These are phyloP conservation scores for Cranoglanis bouderius DNA, from an alignment of 2,113 vertebrate species.

Conservation along the genomic window DNA sequence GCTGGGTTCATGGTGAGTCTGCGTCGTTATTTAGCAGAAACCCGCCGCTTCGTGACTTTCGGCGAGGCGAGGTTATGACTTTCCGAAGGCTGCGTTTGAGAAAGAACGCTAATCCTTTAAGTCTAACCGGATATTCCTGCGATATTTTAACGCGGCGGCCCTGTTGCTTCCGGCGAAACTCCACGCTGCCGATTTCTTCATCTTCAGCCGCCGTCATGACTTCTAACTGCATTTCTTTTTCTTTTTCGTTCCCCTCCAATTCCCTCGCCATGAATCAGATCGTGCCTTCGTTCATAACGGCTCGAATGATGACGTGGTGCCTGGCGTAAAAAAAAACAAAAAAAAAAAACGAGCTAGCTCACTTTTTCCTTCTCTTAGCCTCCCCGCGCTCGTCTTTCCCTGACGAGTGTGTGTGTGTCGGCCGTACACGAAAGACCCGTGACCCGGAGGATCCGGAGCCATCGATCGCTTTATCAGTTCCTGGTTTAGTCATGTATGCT, in stretches of 20 bases:
- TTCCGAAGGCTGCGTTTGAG: constrained; percentile 53
- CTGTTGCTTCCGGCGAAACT: constrained; percentile 4
- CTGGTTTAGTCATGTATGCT: background rate
- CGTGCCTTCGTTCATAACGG: background rate
- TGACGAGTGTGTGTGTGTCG: background rate
- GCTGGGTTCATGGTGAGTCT: background rate
- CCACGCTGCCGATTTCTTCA: background rate
- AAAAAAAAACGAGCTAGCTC: background rate
- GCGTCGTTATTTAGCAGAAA: background rate
- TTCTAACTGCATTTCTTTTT: background rate
- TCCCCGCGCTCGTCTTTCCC: too few relatives aligned
- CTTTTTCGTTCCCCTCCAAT: background rate
- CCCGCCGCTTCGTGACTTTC: background rate
- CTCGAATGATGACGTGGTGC: background rate
- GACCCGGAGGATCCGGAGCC: background rate
- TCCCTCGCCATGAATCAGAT: background rate
- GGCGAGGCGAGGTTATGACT: constrained; percentile 33
- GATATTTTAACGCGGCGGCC: constrained; percentile 49
- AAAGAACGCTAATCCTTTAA: constrained; percentile 65
- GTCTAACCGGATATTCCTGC: constrained; percentile 67
- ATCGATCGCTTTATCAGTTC: background rate
- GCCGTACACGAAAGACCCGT: background rate
- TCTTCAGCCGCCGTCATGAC: background rate
- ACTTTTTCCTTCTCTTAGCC: background rate
- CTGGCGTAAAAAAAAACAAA: background rate